phyloP scores from a whole-genome alignment of 2,888 invertebrate species.

The Lepas anatifera region DNA sequence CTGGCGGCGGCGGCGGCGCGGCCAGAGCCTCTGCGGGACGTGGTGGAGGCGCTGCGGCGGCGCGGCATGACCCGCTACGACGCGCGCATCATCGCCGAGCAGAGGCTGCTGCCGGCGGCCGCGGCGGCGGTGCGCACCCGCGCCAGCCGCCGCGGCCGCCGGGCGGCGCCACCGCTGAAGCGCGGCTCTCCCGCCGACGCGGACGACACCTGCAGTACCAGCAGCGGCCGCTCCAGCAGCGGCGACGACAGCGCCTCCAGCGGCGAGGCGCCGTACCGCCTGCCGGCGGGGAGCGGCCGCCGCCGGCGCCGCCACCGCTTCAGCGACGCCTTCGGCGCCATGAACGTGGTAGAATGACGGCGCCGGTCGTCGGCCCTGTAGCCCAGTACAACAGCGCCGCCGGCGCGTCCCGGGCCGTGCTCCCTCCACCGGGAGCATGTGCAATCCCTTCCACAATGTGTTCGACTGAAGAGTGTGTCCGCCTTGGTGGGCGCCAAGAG shows the following conservation, averaged over 20 bases:
- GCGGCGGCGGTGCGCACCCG: neutral
- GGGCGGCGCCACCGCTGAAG: neutral
- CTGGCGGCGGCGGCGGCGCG: neutral
- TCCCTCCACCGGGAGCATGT: neutral
- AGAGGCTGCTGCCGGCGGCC: neutral
- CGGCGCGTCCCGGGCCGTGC: neutral
- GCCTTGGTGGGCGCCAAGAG: neutral
- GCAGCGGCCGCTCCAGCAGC: neutral
- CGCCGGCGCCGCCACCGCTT: neutral
- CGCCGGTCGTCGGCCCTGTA: neutral
- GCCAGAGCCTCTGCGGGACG: neutral
- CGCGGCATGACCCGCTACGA: conserved; percentile 12
- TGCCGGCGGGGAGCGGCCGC: neutral
- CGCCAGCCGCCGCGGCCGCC: neutral
- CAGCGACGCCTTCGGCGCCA: neutral
- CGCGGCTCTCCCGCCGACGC: neutral
- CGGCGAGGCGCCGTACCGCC: neutral
- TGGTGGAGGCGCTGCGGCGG: neutral
- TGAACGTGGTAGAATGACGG: neutral
- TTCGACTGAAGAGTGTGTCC: neutral
- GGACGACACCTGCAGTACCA: neutral
- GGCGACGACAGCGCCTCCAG: conserved; percentile 10
- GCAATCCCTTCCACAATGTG: neutral
- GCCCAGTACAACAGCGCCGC: neutral
- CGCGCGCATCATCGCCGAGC: conserved; percentile 6